phyloP scores from a whole-genome alignment of 2,797 vertebrate species.

The Heterohyrax brucei region DNA sequence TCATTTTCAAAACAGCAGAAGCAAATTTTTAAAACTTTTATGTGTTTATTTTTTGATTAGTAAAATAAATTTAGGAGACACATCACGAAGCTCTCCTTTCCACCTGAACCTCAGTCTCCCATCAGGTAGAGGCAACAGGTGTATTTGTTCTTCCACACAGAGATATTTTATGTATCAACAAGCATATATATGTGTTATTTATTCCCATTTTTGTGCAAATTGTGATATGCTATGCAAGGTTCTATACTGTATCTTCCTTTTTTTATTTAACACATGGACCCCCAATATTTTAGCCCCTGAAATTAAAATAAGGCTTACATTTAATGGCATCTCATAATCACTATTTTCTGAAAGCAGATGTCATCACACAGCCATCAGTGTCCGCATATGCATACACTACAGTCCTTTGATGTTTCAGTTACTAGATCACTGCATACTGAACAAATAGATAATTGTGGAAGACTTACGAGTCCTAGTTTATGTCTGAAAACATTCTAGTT shows the following conservation, averaged over 20 bases:
- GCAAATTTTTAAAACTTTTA: slow-evolving; percentile 11
- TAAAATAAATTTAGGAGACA: background rate
- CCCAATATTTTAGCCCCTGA: background rate
- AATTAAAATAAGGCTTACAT: background rate
- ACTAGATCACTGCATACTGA: background rate
- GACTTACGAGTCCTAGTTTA: background rate
- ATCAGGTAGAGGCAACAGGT: background rate
- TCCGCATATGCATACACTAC: too few species aligned
- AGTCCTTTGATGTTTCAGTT: background rate
- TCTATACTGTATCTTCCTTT: background rate
- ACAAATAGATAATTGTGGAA: background rate
- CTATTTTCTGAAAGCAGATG: background rate
- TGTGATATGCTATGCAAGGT: background rate
- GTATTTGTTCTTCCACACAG: background rate
- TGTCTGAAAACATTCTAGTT: background rate
- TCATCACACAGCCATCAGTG: background rate
- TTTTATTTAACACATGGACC: background rate
- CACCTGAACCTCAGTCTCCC: background rate
- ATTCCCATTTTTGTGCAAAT: slow-evolving; percentile 11
- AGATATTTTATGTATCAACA: background rate
- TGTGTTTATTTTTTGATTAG: slow-evolving; percentile 40
- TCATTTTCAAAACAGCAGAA: slow-evolving; percentile 60
- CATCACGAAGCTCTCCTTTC: background rate
- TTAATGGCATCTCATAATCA: background rate
- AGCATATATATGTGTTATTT: background rate